Evolutionary conservation across 2,888 invertebrate species (phyloP).

Genomic region (Xanthorhoe spadicearia): DNA sequence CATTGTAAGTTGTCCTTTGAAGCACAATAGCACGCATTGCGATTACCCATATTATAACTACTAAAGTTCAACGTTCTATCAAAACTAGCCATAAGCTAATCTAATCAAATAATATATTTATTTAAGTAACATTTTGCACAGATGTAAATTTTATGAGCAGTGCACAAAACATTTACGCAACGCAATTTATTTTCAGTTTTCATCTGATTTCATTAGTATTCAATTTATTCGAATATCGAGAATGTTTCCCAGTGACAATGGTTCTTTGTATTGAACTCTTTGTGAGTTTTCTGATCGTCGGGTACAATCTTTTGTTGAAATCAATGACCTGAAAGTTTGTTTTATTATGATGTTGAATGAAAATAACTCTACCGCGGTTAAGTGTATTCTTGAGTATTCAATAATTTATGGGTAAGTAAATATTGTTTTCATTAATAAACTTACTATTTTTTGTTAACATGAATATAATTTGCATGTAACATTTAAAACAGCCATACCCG

Average conservation of each 20-base stretch:
- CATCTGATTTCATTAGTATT: slow-evolving; percentile 18
- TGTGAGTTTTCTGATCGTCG: not conserved
- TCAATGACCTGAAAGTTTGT: slow-evolving; percentile 16
- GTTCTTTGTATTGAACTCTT: slow-evolving; percentile 37
- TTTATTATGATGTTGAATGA: not conserved
- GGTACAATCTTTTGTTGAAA: slow-evolving; percentile 6
- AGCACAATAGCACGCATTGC: too few species aligned
- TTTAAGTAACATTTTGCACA: not conserved
- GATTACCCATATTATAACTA: too few species aligned
- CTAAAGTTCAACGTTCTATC: too few species aligned
- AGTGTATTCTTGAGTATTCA: not conserved
- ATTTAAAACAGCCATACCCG: too few species aligned
- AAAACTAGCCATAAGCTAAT: too few species aligned
- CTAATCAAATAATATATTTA: too few species aligned
- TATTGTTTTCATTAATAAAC: too few species aligned
- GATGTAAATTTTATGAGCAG: not conserved
- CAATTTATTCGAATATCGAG: slow-evolving; percentile 38
- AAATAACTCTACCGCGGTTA: not conserved
- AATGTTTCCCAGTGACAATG: slow-evolving; percentile 33
- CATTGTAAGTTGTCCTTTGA: too few species aligned
- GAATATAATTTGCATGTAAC: too few species aligned
- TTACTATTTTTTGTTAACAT: too few species aligned
- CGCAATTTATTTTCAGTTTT: slow-evolving; percentile 13
- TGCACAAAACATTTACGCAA: slow-evolving; percentile 1
- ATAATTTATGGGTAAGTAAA: too few species aligned